A percentile compares a stretch with the other conserved stretches of the same genome.
These are phyloP conservation scores for Malaclemys terrapin DNA, from an alignment of 2,113 vertebrate species.

Conservation along the genomic window DNA sequence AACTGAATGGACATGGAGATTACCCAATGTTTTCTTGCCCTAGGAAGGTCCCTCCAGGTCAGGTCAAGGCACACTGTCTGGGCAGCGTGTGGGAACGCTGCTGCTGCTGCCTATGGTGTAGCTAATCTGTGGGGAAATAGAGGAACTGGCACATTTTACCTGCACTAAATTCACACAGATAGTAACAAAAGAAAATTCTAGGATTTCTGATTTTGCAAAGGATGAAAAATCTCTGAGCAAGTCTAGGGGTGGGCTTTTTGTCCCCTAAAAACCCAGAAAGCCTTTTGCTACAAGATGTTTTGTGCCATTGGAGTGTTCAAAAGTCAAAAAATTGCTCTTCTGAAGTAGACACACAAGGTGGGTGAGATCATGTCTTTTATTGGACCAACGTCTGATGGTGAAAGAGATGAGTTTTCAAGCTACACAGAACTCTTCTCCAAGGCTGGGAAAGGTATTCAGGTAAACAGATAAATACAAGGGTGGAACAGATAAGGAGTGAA, in stretches of 20 bases:
- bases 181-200: neutral
- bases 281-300: neutral
- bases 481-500: neutral
- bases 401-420: neutral
- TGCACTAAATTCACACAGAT: neutral
- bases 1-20: neutral
- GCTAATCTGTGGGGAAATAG: neutral
- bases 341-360: neutral
- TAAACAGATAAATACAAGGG: neutral
- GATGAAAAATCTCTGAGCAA: neutral
- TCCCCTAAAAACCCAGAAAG: neutral
- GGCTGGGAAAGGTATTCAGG: neutral
- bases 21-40: neutral
- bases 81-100: neutral
- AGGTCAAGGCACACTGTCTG: neutral
- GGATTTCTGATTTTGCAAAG: neutral
- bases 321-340: neutral
- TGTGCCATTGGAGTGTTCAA: neutral
- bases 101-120: neutral
- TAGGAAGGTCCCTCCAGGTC: neutral
- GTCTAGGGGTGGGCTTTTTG: neutral
- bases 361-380: neutral
- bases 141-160: neutral
- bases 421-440: neutral
- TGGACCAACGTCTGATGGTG: neutral